Base-by-base conservation (phyloP, 2,113 vertebrate genomes). In the Xenopus laevis region DNA sequence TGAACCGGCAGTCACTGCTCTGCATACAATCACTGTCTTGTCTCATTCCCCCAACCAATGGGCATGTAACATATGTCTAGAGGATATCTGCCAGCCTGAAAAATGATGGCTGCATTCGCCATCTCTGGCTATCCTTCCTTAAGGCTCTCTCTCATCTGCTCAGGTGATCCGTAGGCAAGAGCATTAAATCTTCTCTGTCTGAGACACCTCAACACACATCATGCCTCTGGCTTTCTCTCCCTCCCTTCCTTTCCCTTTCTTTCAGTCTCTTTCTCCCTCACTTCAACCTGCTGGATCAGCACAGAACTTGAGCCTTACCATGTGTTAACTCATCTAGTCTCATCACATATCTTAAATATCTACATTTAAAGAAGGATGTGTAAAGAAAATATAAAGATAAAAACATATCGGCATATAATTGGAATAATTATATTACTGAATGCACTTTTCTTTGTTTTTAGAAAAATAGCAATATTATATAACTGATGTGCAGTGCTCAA, bases 141-240 rank as follows among this genome's bases (percentile, higher is more conserved):
- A 67, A 23, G 62, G 74, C 74, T 47, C 30, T 77, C 66, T 70
- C 74, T 77, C 74, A 77, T 77, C 74, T 77, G 74, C 50, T 70
- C 74, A 77, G 74, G 74, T 77, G 74, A 70, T 77, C 74, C 74
- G 60, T 55, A 70, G 74, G 74, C 74, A 45, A 70, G 74, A 77
- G 67, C 74, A 77, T 77, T 77, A 70, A 77, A 77, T 77, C 74
- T 77, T 77, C 47, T 70, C 74, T 77, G 74, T 77, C 74, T 77
- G 67, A 77, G 74, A 77, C 74, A 77, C 74, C 74, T 70, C 74
- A 70, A 40, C 60, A 67, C 74, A 64, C 53, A 59, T 55, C 33
- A 46, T 57, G 66, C 66, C 67, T 77, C 66, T 64, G 66, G 66
- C 66, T 77, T 17, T 75, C 27, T 65, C 63, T 67, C 66, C 79